phyloP scores from a whole-genome alignment of 2,888 invertebrate species.

The Sipha maydis region DNA sequence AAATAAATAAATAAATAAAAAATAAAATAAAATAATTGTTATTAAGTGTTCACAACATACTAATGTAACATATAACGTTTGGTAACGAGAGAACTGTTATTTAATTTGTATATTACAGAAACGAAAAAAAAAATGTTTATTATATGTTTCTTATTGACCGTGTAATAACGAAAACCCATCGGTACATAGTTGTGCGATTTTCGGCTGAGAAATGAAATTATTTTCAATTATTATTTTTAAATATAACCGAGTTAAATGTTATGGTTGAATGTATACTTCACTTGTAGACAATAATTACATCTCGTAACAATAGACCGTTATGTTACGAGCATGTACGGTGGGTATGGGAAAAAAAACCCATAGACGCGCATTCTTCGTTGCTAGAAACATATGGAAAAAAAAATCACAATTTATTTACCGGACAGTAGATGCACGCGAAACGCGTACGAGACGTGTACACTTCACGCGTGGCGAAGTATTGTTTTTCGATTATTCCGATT shows the following conservation, averaged over 20 bases:
- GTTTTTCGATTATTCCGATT: no score
- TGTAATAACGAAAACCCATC: conserved; percentile 4
- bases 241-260: conserved; percentile 4
- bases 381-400: neutral
- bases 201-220: neutral
- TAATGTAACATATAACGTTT: neutral
- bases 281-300: neutral
- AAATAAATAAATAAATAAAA: no score
- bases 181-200: neutral
- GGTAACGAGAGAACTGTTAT: neutral
- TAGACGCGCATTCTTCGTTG: neutral
- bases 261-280: conserved; percentile 9
- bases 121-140: neutral
- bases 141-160: neutral
- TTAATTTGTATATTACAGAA: neutral
- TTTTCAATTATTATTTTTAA: conserved; percentile 9
- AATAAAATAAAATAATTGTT: neutral
- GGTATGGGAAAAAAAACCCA: neutral
- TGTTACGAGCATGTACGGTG: neutral
- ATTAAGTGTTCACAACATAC: neutral
- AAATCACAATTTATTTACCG: neutral
- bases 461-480: neutral
- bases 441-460: neutral
- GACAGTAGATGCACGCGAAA: neutral
- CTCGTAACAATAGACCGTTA: conserved; percentile 9